Conservation (phyloP, 2,888 invertebrate genomes). For the Parapristionchus giblindavisi region DNA sequence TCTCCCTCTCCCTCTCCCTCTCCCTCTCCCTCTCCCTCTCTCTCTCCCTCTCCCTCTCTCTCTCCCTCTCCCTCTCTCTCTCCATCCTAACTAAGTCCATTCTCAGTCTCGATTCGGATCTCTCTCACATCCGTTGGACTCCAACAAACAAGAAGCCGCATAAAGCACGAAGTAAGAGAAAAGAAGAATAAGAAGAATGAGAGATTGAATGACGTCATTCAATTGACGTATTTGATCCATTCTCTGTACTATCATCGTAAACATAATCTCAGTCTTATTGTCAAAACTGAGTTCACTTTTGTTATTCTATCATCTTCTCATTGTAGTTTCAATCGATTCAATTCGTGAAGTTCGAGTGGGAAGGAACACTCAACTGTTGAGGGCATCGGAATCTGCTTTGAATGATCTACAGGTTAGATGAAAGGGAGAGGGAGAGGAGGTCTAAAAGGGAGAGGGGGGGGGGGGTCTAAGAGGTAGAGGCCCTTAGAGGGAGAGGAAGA, state of each 20-base stretch:
- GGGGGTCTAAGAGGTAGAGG: not conserved
- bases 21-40: not conserved
- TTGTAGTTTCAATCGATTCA: constrained; percentile 73
- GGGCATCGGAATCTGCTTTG: constrained; percentile 51
- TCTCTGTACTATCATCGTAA: not conserved
- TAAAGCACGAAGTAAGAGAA: constrained; percentile 74
- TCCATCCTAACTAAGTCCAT: not conserved
- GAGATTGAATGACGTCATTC: no score
- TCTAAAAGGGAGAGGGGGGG: no score
- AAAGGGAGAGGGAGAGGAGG: not conserved
- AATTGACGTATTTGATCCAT: not conserved
- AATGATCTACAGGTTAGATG: constrained; percentile 57
- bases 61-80: constrained; percentile 14
- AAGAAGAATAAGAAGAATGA: not conserved
- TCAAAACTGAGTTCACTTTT: not conserved
- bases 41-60: not conserved
- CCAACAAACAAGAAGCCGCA: constrained; percentile 76
- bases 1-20: not conserved
- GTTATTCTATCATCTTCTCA: not conserved
- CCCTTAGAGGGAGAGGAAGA: not conserved
- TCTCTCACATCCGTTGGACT: constrained; percentile 75
- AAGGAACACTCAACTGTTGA: constrained; percentile 73
- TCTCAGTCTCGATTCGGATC: constrained; percentile 72
- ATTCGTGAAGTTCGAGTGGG: constrained; percentile 75
- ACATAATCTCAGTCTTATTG: not conserved